These are phyloP conservation scores for Hippocampus comes DNA, from an alignment of 2,113 vertebrate species.

Conservation along the genomic window DNA sequence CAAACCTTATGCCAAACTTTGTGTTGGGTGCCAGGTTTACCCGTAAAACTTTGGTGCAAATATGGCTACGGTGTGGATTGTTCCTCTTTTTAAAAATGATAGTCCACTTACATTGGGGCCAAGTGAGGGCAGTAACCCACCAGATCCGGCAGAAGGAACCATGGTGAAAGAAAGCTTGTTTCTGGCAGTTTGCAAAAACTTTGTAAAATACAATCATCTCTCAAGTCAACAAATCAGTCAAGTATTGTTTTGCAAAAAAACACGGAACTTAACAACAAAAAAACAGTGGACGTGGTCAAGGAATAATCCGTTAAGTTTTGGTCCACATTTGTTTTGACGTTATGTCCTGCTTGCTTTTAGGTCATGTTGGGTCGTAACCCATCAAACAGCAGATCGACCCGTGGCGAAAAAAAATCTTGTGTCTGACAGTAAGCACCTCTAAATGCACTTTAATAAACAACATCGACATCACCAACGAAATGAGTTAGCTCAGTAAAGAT, in stretches of 20 bases:
- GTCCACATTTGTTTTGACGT: background rate
- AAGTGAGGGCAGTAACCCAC: background rate
- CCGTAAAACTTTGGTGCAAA: too few species aligned
- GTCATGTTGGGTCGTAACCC: background rate
- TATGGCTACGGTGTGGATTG: too few species aligned
- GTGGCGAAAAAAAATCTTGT: too few species aligned
- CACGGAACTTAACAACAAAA: background rate
- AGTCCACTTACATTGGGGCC: background rate
- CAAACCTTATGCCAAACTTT: too few species aligned
- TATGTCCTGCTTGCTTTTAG: background rate
- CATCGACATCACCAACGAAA: background rate
- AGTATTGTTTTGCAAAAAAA: background rate
- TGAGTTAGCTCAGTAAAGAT: background rate
- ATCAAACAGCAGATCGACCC: background rate
- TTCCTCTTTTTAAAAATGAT: too few species aligned
- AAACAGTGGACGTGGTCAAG: background rate
- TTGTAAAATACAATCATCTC: background rate
- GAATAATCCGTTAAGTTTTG: background rate
- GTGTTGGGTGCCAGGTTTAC: too few species aligned
- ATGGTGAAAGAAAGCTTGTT: background rate
- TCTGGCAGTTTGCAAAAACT: background rate
- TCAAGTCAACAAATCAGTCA: background rate
- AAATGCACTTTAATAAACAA: too few species aligned
- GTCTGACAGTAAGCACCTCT: too few species aligned
- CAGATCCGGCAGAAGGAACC: background rate